A percentile compares a stretch with the other conserved stretches of the same genome.
Evolutionary conservation across 1,140 invertebrate genomes (phyloP).

Genomic region (Drusus annulatus): DNA sequence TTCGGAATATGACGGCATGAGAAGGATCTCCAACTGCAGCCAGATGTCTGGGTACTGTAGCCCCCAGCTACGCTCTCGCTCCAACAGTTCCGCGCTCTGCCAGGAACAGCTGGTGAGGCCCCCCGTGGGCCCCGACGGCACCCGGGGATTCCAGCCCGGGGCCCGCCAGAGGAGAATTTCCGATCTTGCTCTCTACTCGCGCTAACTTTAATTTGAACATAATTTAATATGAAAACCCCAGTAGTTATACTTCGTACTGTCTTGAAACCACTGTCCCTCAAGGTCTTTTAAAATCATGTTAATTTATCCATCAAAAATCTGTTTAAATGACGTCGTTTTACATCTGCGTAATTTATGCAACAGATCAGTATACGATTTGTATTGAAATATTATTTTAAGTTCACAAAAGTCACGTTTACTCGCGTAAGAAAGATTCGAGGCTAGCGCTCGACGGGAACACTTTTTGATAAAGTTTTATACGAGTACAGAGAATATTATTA

Average conservation of each 20-base stretch:
- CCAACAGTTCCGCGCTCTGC: constrained; percentile 71
- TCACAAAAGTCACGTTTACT: too few species aligned
- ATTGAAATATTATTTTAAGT: too few species aligned
- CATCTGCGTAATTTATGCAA: too few species aligned
- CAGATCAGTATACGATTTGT: too few species aligned
- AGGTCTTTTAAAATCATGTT: not conserved
- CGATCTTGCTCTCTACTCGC: constrained; percentile 70
- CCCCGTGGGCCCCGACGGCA: constrained; percentile 88
- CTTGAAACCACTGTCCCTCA: not conserved
- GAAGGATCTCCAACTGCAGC: constrained; percentile 72
- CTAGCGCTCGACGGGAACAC: too few species aligned
- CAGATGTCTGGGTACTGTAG: constrained; percentile 68
- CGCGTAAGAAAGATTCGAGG: too few species aligned
- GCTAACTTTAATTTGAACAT: constrained; percentile 59
- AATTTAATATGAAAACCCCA: too few species aligned
- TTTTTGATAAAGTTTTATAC: too few species aligned
- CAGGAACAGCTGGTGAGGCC: constrained; percentile 82
- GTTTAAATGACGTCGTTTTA: too few species aligned
- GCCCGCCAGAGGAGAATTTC: constrained; percentile 70
- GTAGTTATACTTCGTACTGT: not conserved
- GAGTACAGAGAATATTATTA: not conserved
- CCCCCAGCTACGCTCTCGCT: constrained; percentile 68
- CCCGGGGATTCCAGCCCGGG: constrained; percentile 80
- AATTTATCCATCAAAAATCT: too few species aligned
- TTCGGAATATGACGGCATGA: constrained; percentile 69